Base-by-base conservation (phyloP, 2,113 vertebrate genomes). In the Dunckerocampus dactyliophorus region DNA sequence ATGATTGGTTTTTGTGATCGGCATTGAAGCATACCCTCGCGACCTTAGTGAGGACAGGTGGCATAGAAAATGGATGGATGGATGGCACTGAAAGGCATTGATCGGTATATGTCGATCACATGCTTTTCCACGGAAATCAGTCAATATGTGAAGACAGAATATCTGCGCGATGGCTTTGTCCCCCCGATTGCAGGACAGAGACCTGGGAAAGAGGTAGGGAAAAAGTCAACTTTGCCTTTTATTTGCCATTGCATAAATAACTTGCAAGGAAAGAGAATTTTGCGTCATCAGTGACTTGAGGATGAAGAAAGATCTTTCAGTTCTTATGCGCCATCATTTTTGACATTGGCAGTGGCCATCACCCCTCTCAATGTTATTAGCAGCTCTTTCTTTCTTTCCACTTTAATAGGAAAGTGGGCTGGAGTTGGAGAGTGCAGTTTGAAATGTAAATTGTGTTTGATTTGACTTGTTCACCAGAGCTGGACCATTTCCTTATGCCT, bases 401-500 rank as follows among this genome's bases (percentile, higher is more conserved):
- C n/a, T 9, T 21, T 12, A 2, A 47, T 8, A 8, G 17, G 8
- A 47, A 47, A n/a, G 46, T 2, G 47, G 47, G 19, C 3, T 4
- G 47, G 47, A 8, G n/a, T 17, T 19, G 47, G 5, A 11, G 17
- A 34, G 31, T 34, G 31, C 31, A 34, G 4, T 8, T 34, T 34
- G 31, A 34, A 34, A 34, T 34, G 31, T 34, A 34, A 34, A 12
- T 43, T 8, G 12, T 3, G 12, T 20, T 20, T 48, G 6, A 20
- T 48, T 19, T 73, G 63, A 68, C 78, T 70, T 74, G 39, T 55
- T 65, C 58, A 61, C 47, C 8, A 5, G 16, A 24, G 51, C 56
- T 75, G 16, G 49, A 68, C 58, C 21, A 61, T 77, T 66, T 75
- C 12, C 53, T 65, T 57, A 13, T 42, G 22, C 67, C 42, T 54